Evolutionary conservation across 2,888 invertebrate species (phyloP), one percentile per base, ranked within the genome.

Genomic region (Lithophane socia): DNA sequence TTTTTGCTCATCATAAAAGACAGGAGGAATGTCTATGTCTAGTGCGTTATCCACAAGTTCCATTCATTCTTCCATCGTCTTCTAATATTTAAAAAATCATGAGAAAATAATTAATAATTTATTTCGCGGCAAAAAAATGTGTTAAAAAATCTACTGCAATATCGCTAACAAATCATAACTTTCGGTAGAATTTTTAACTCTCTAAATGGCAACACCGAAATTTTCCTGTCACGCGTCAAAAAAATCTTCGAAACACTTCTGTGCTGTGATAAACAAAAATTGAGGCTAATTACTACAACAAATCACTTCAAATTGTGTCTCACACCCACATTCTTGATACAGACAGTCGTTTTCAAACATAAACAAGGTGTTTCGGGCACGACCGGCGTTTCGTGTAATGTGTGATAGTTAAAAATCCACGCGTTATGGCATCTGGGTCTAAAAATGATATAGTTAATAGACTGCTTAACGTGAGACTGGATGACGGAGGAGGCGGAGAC

Each of bases 381-480:
- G 63, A 84, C 86, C 90, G 88, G 87, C 87, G 63, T 85, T 87
- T 85, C 86, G 73, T 92, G 93, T 93, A 85, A 93, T 94, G 94
- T 90, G 86, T 84, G 78, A 77, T 80, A 87, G 77, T 88, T 92
- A 75, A 90, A 85, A 84, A 87, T 77, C 79, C 54, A 83, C 79
- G 79, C 90, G 87, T 82, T 87, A 96, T 96, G 96, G 95, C 96
- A 91, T 95, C 96, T 85, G 93, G 92, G 75, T 95, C 95, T 70
- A 95, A 95, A 87, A 96, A 96, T 91, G 94, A 96, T 90, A 92
- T 95, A 87, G 93, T 95, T 63, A 94, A 94, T 88, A 94, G 96
- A 88, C 85, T 96, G 77, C 81, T 94, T 80, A 95, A 94, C 84
- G 91, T 95, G 80, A 92, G 95, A 83, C 88, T 96, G 73, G 96